Conservation (phyloP, 2,888 invertebrate genomes). For the Exocentrus adspersus region DNA sequence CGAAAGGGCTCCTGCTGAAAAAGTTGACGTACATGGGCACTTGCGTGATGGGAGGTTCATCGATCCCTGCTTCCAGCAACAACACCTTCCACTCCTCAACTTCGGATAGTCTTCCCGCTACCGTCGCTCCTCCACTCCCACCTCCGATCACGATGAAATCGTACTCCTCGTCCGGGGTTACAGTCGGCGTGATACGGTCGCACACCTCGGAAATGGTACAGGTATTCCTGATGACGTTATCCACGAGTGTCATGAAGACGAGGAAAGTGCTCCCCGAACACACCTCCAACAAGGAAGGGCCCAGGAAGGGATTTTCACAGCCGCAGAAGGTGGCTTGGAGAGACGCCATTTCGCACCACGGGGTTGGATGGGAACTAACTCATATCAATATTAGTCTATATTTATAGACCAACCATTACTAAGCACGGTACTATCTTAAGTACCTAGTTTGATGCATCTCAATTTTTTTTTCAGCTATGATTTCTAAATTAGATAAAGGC, state of each 20-base stretch:
- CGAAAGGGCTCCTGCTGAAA: not conserved
- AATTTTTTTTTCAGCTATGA: too few relatives aligned
- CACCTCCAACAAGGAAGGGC: conserved; percentile 67
- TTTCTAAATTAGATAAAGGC: too few relatives aligned
- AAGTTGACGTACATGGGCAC: conserved; percentile 62
- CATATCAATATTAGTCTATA: too few relatives aligned
- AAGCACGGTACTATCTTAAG: too few relatives aligned
- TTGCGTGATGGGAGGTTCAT: conserved; percentile 70
- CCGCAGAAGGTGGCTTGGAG: conserved; percentile 55
- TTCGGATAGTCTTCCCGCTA: conserved; percentile 72
- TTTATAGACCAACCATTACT: too few relatives aligned
- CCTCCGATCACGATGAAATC: conserved; percentile 67
- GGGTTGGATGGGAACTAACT: too few relatives aligned
- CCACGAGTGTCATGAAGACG: conserved; percentile 72
- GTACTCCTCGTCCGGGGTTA: conserved; percentile 57
- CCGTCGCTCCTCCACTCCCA: conserved; percentile 72
- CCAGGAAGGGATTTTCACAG: conserved; percentile 66
- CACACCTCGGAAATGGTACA: conserved; percentile 69
- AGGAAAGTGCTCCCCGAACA: conserved; percentile 69
- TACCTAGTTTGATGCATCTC: too few relatives aligned
- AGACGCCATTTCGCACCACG: not conserved
- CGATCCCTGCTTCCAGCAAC: conserved; percentile 74
- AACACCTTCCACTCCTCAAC: conserved; percentile 72
- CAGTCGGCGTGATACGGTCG: conserved; percentile 65
- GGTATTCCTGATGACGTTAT: conserved; percentile 67